Percentiles rank a stretch among this genome's conserved stretches.
phyloP scores from a whole-genome alignment of 2,113 vertebrate genomes.

The Gasterosteus aculeatus region DNA sequence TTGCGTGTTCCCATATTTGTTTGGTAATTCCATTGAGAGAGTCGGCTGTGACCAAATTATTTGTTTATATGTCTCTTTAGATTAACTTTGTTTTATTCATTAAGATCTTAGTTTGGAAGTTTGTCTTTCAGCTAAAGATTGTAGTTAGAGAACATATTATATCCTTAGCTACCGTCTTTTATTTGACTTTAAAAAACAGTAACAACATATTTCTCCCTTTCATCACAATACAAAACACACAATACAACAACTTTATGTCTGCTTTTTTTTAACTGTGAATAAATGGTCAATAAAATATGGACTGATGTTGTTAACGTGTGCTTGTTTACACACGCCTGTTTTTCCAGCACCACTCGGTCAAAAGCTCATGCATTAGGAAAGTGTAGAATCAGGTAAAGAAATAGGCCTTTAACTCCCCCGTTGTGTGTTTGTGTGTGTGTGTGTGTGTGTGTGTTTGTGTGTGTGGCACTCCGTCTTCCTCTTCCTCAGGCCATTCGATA shows the following conservation, averaged over 20 bases:
- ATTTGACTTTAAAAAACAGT: too few relatives aligned
- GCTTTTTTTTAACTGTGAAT: too few relatives aligned
- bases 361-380: conserved; percentile 51
- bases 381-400: conserved; percentile 38
- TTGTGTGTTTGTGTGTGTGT: conserved; percentile 40
- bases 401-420: conserved; percentile 57
- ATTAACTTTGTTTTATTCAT: not conserved
- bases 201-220: too few relatives aligned
- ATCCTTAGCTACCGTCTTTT: too few relatives aligned
- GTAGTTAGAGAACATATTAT: not conserved
- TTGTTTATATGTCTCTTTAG: not conserved
- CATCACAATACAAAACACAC: too few relatives aligned
- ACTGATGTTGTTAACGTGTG: conserved; percentile 4
- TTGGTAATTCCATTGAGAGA: not conserved
- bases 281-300: not conserved
- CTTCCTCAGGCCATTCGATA: conserved; percentile 63
- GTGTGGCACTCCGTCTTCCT: conserved; percentile 16
- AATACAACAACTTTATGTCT: too few relatives aligned
- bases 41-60: not conserved
- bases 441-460: conserved; percentile 13
- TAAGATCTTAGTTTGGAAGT: not conserved
- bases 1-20: not conserved
- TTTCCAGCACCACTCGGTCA: conserved; percentile 5
- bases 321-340: not conserved
- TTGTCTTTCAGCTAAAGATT: not conserved